Percentiles rank a stretch among this genome's conserved stretches.
These are phyloP conservation scores for Cyclophora punctaria DNA, from an alignment of 2,888 invertebrate species.

Conservation along the genomic window DNA sequence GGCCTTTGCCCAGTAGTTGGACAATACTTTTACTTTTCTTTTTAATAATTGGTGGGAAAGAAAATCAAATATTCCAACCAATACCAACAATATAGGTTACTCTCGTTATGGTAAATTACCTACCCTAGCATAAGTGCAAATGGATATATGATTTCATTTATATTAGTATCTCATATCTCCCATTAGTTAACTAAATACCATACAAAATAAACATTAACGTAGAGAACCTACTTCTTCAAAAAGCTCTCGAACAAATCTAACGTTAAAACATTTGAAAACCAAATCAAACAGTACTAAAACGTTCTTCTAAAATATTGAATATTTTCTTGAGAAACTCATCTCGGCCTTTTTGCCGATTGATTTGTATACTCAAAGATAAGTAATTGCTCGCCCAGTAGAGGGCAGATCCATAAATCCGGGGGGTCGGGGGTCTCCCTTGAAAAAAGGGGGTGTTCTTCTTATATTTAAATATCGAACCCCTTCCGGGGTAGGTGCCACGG, in stretches of 20 bases:
- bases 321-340: slow-evolving; percentile 23
- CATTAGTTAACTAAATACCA: not conserved
- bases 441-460: slow-evolving; percentile 74
- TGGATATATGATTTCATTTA: too few species aligned
- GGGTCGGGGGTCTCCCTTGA: slow-evolving; percentile 51
- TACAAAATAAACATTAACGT: not conserved
- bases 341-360: slow-evolving; percentile 57
- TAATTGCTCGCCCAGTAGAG: slow-evolving; percentile 67
- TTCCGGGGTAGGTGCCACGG: slow-evolving; percentile 76
- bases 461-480: slow-evolving; percentile 76
- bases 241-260: slow-evolving; percentile 5
- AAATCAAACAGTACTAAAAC: slow-evolving; percentile 10
- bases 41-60: too few species aligned
- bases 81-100: too few species aligned
- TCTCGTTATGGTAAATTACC: too few species aligned
- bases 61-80: too few species aligned
- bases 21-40: too few species aligned
- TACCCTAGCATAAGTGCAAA: too few species aligned
- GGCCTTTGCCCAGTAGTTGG: too few species aligned
- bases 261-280: slow-evolving; percentile 6
- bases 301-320: slow-evolving; percentile 18
- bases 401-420: slow-evolving; percentile 73
- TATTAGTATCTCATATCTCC: too few species aligned
- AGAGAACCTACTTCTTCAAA: not conserved
- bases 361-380: slow-evolving; percentile 73